Conservation (phyloP, 1,140 invertebrate genomes). For the Eciton burchellii region DNA sequence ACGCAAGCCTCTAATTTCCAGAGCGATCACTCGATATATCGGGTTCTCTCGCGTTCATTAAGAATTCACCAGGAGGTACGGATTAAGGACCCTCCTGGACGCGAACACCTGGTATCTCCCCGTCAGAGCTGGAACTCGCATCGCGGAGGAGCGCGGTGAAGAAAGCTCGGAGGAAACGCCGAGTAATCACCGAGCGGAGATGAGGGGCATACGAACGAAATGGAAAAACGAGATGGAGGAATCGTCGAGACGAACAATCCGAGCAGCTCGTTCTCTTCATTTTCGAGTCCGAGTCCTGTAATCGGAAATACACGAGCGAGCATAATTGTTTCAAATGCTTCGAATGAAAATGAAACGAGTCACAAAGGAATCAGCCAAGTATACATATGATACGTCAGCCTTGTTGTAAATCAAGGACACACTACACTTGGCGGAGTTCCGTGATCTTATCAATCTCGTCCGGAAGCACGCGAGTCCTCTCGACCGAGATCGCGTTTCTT, state of each 20-base stretch:
- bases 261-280: not conserved
- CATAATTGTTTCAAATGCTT: no score
- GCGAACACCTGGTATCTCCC: conserved; percentile 66
- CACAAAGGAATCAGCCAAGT: no score
- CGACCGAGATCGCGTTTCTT: no score
- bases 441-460: no score
- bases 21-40: conserved; percentile 61
- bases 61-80: conserved; percentile 63
- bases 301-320: not conserved
- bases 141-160: conserved; percentile 26
- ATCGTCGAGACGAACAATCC: conserved; percentile 1
- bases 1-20: conserved; percentile 65
- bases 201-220: conserved; percentile 18
- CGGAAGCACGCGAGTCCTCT: no score
- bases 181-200: conserved; percentile 29
- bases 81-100: conserved; percentile 61
- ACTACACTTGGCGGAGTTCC: no score
- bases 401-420: no score
- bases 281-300: no score
- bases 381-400: no score
- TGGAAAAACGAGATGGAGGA: conserved; percentile 6
- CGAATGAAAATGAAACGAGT: no score
- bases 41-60: conserved; percentile 60
- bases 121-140: conserved; percentile 31
- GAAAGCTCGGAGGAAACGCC: conserved; percentile 35